These are phyloP conservation scores for Arrhamphus sclerolepis DNA, from an alignment of 2,797 vertebrate species.

Conservation along the genomic window DNA sequence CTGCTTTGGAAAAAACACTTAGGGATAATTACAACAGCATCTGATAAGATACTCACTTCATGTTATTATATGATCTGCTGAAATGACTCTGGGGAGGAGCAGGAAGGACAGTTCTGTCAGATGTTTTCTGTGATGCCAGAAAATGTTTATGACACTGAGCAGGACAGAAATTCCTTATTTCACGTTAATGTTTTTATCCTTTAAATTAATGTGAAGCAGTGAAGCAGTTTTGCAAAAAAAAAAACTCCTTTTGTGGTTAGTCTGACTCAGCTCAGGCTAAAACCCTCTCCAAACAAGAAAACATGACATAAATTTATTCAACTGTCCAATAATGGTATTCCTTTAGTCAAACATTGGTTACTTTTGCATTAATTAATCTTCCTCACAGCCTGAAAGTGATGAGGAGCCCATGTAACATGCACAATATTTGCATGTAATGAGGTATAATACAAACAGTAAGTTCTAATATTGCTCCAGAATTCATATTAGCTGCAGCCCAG, in stretches of 20 bases:
- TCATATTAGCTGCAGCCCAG: too few species aligned
- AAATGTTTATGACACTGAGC: not conserved
- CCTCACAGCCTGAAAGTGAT: too few species aligned
- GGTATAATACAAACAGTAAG: too few species aligned
- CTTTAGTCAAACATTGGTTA: too few species aligned
- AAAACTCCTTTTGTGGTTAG: not conserved
- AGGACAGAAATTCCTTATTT: not conserved
- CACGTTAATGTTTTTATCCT: too few species aligned
- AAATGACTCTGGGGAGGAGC: constrained; percentile 23
- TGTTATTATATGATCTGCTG: constrained; percentile 33
- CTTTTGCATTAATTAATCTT: too few species aligned
- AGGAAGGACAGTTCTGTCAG: not conserved
- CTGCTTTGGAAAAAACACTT: constrained; percentile 47
- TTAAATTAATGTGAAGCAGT: not conserved
- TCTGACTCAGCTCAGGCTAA: not conserved
- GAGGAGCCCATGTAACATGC: too few species aligned
- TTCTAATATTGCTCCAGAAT: too few species aligned
- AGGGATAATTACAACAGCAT: constrained; percentile 54
- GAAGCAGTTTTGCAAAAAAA: not conserved
- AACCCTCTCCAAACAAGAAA: too few species aligned
- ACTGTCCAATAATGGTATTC: too few species aligned
- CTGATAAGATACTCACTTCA: constrained; percentile 53
- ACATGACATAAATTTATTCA: too few species aligned
- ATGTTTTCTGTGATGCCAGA: not conserved
- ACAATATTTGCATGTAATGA: too few species aligned